These are phyloP conservation scores for Leptopterna dolabrata DNA, from an alignment of 2,888 invertebrate genomes.

Conservation along the genomic window DNA sequence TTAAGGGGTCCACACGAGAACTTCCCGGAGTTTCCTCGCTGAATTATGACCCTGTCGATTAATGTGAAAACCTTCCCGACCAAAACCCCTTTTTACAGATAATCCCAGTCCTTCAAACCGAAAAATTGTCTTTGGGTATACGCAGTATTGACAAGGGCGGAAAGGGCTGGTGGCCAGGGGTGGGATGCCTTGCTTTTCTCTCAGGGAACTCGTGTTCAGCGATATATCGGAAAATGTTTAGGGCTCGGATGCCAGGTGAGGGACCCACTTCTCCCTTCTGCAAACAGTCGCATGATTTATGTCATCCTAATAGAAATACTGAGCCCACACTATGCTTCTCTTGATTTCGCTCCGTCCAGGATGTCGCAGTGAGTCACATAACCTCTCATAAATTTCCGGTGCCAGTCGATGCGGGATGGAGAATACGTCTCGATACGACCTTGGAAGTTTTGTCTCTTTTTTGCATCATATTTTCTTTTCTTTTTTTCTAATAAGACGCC, in stretches of 20 bases:
- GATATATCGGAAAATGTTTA: slow-evolving; percentile 55
- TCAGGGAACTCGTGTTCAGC: neutral
- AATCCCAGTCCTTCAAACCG: slow-evolving; percentile 52
- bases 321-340: neutral
- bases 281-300: slow-evolving; percentile 48
- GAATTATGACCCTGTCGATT: slow-evolving; percentile 58
- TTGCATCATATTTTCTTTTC: neutral
- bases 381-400: neutral
- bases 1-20: slow-evolving; percentile 57
- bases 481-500: no score
- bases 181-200: neutral
- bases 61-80: slow-evolving; percentile 52
- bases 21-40: slow-evolving; percentile 50
- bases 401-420: neutral
- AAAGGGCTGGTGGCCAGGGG: neutral
- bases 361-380: neutral
- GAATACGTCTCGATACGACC: neutral
- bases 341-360: slow-evolving; percentile 1
- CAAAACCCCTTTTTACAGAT: slow-evolving; percentile 51
- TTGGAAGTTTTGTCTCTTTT: neutral
- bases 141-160: slow-evolving; percentile 33
- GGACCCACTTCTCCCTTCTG: slow-evolving; percentile 9
- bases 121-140: slow-evolving; percentile 51
- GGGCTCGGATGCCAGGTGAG: slow-evolving; percentile 23
- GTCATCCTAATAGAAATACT: slow-evolving; percentile 37